Conservation (phyloP, 2,113 vertebrate species). For the Shinisaurus crocodilurus region DNA sequence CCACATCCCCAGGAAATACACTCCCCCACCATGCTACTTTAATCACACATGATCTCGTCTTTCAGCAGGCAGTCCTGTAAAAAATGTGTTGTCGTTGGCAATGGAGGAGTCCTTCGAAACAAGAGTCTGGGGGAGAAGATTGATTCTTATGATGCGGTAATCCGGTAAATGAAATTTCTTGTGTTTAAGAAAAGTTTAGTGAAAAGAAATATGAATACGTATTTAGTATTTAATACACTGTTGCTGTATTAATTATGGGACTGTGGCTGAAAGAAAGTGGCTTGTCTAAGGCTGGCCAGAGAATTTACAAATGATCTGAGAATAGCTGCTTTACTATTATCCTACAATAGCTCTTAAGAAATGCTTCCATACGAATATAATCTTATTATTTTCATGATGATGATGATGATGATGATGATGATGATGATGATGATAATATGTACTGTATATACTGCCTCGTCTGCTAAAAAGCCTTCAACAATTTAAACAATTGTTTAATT, state of each 20-base stretch:
- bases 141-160: slow-evolving; percentile 82
- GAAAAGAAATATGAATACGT: not conserved
- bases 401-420: too few relatives aligned
- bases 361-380: not conserved
- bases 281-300: not conserved
- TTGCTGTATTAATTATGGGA: not conserved
- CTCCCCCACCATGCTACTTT: not conserved
- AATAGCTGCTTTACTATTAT: not conserved
- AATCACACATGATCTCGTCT: slow-evolving; percentile 39
- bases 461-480: too few relatives aligned
- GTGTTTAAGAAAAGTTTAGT: not conserved
- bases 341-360: not conserved
- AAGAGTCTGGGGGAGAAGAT: slow-evolving; percentile 82
- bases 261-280: not conserved
- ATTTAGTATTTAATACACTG: not conserved
- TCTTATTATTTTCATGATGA: too few relatives aligned
- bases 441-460: too few relatives aligned
- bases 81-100: slow-evolving; percentile 83
- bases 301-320: not conserved
- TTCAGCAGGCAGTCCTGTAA: slow-evolving; percentile 74
- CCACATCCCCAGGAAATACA: not conserved
- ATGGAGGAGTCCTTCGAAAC: slow-evolving; percentile 83
- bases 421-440: too few relatives aligned
- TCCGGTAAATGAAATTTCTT: slow-evolving; percentile 76
- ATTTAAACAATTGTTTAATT: too few relatives aligned